Evolutionary conservation across 1,140 invertebrate genomes (phyloP).

Genomic region (Bombus superbus): DNA sequence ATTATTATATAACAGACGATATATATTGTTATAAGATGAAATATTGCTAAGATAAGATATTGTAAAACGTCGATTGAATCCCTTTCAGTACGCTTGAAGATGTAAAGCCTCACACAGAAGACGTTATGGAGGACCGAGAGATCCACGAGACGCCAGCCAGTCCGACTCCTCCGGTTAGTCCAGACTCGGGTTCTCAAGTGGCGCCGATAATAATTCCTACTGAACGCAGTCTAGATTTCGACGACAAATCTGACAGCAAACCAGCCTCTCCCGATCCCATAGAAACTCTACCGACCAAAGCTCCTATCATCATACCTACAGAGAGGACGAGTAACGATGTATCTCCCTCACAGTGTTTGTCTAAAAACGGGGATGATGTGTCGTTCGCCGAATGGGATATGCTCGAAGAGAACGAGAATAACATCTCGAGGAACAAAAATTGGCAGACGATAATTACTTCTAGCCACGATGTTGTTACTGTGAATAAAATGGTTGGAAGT

Average conservation of each 20-base stretch:
- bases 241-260: conserved; percentile 34
- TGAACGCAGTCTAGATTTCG: conserved; percentile 69
- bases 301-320: conserved; percentile 70
- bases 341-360: neutral
- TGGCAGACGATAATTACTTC: conserved; percentile 23
- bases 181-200: conserved; percentile 57
- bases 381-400: conserved; percentile 63
- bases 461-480: conserved; percentile 39
- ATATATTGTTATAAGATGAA: neutral
- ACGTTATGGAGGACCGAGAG: neutral
- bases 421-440: conserved; percentile 27
- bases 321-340: conserved; percentile 49
- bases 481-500: conserved; percentile 52
- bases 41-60: neutral
- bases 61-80: conserved; percentile 18
- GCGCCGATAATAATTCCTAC: conserved; percentile 79
- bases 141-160: conserved; percentile 78
- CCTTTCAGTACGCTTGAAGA: conserved; percentile 40
- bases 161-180: conserved; percentile 78
- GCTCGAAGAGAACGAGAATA: conserved; percentile 62
- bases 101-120: neutral
- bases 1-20: neutral
- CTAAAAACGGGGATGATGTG: conserved; percentile 22
- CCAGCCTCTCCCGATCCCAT: conserved; percentile 55
- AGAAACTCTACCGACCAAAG: conserved; percentile 55